phyloP scores from a whole-genome alignment of 2,888 invertebrate genomes.

The Venusia cambrica region DNA sequence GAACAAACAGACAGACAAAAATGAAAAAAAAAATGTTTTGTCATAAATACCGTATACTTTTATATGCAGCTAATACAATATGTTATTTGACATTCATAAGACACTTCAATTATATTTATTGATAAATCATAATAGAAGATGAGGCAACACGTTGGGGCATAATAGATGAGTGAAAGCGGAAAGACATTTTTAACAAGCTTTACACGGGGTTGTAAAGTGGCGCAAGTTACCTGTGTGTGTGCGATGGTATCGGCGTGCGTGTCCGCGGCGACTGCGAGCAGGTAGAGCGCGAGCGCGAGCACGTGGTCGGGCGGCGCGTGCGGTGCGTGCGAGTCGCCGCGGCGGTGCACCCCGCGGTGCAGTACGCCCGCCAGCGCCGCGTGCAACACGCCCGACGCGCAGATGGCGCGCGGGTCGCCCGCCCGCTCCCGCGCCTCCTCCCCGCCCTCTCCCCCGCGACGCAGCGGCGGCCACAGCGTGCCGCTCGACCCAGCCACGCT shows the following conservation, averaged over 20 bases:
- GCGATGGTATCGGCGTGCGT: constrained; percentile 50
- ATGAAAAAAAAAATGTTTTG: no score
- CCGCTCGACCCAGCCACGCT: constrained; percentile 27
- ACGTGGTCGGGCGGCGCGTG: constrained; percentile 89
- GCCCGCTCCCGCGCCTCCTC: no score
- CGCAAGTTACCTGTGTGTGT: background rate
- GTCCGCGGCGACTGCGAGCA: constrained; percentile 91
- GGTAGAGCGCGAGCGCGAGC: constrained; percentile 91
- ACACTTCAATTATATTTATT: no score
- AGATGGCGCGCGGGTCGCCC: constrained; percentile 63
- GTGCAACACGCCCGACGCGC: constrained; percentile 65
- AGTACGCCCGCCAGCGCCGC: constrained; percentile 89
- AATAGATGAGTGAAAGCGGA: no score
- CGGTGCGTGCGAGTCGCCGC: constrained; percentile 83
- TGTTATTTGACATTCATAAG: no score
- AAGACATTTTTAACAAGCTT: background rate
- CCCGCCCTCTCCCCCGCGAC: constrained; percentile 42
- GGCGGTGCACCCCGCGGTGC: constrained; percentile 88
- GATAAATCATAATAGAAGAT: no score
- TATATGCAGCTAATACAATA: no score
- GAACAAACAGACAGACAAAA: no score
- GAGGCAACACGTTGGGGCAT: no score
- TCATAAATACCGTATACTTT: no score
- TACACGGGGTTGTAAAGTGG: background rate
- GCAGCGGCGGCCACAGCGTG: constrained; percentile 69